phyloP scores from a whole-genome alignment of 2,113 vertebrate species.

The Triplophysa dalaica region DNA sequence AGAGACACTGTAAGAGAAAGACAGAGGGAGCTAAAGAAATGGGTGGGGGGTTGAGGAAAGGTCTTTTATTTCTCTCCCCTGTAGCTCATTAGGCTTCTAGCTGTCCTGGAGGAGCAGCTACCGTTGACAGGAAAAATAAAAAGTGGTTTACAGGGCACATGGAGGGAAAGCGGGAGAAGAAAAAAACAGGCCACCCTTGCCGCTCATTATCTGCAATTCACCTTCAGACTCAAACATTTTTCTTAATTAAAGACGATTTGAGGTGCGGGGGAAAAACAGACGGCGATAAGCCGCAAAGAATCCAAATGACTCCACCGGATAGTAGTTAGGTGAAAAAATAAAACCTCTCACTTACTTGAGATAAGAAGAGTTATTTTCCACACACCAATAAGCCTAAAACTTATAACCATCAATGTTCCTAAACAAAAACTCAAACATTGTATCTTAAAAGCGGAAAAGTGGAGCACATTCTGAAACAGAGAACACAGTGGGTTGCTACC shows the following conservation, averaged over 20 bases:
- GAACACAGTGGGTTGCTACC: background rate
- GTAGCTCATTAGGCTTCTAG: conserved; percentile 61
- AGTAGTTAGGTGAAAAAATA: background rate
- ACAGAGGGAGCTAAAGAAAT: conserved; percentile 21
- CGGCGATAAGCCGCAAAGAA: conserved; percentile 31
- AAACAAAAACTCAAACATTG: background rate
- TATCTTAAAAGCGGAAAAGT: background rate
- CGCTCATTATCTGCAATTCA: conserved; percentile 58
- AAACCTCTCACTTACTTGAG: conserved; percentile 7
- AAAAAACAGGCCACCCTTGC: conserved; percentile 45
- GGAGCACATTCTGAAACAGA: background rate
- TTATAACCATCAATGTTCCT: conserved; percentile 9
- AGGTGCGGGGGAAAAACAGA: conserved; percentile 18
- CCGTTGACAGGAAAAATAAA: conserved; percentile 60
- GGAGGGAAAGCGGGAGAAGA: conserved; percentile 8
- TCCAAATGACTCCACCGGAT: conserved; percentile 5
- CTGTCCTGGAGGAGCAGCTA: conserved; percentile 57
- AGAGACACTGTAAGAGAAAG: conserved; percentile 25
- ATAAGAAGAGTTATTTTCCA: background rate
- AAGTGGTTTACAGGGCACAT: conserved; percentile 43
- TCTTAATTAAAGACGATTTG: conserved; percentile 53
- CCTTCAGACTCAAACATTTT: conserved; percentile 46
- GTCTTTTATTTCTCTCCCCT: conserved; percentile 49
- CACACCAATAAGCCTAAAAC: background rate
- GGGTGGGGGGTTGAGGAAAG: conserved; percentile 28